Base-by-base conservation (phyloP, 2,797 vertebrate species). In the Antennarius maculatus region DNA sequence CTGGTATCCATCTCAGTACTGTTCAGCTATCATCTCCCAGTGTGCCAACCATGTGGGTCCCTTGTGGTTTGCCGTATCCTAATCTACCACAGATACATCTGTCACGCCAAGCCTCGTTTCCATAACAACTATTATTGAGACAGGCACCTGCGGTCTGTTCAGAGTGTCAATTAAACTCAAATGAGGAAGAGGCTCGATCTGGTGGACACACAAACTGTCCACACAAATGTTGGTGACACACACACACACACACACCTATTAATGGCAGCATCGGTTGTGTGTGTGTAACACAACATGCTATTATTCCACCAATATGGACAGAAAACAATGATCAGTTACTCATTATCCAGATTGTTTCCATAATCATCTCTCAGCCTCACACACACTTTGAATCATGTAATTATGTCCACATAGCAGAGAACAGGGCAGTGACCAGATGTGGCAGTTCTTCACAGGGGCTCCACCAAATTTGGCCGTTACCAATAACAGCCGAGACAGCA, bases 81-180 rank as follows among this genome's bases (percentile, higher is more conserved):
- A 65, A 75, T 79, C 61, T 45, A 57, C 79, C 84, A 67, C 74
- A 74, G 77, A 79, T 76, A 68, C 89, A 90, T 89, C 88, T 90
- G 88, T 91, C 87, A 72, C 75, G 56, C 79, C 71, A 50, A 79
- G 78, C 83, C 51, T 66, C 51, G 89, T 92, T 88, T 90, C 90
- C 89, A 91, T 91, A 77, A 82, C 88, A 87, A 91, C 90, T 74
- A 65, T 68, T 80, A 82, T 65, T 59, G 69, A 84, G 82, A 79
- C 43, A 16, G 74, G 74, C 72, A 66, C 73, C 75, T 45, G 62
- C 80, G 57, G 88, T 74, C 73, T 77, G 80, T 52, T 58, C 72
- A 54, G 54, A 49, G 74, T 73, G 79, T 86, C 84, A 66, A 86
- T 86, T 81, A 82, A 39, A 83, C 81, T 85, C 60, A 66, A 56